Base-by-base conservation (phyloP, 2,888 invertebrate species). In the Atherix ibis region DNA sequence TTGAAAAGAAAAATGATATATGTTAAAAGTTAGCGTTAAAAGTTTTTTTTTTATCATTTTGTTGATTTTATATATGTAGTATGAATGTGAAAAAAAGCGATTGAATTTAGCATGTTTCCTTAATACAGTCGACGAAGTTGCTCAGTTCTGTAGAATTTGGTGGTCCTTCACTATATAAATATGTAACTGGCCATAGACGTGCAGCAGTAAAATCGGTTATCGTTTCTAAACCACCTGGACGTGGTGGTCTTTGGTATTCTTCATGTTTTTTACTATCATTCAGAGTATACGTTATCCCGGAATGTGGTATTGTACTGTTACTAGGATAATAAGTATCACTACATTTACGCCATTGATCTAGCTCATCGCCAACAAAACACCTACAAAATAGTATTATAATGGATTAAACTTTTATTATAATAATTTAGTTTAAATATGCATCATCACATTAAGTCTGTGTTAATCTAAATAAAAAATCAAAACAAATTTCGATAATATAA, bases 261-360 rank as follows among this genome's bases (percentile, higher is more conserved):
- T 48, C 25, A 34, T 50, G 38, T 44, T 46, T 36, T 17, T 43
- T 41, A 19, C 42, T 44, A 22, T 49, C 50, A 18, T 45, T 31
- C 35, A 43, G 29, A 6, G 40, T 34, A 35, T 36, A 37, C 27
- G 38, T 32, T 13, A 39, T 33, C 15, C 48, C 48, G n/a, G 44
- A 39, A 22, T 38, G 39, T 0, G 43, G 27, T 15, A 46, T 45
- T 2, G 53, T 56, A 32, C 47, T 46, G 32, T 58, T 56, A 31
- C 48, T 48, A 10, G 84, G 83, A 44, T 73, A 80, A 53, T 84
- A 85, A 28, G 74, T 73, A 46, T 85, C 84, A 46, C 78, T 85
- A 57, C 87, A 87, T 5, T 84, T 84, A 6, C 87, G 67, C 87
- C 87, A 87, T 53, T 87, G 85, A 37, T 82, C 80, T 8, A 68